Percentiles rank a stretch among this genome's conserved stretches.
Conservation (phyloP, 2,888 invertebrate genomes). For the Nemurella pictetii region DNA sequence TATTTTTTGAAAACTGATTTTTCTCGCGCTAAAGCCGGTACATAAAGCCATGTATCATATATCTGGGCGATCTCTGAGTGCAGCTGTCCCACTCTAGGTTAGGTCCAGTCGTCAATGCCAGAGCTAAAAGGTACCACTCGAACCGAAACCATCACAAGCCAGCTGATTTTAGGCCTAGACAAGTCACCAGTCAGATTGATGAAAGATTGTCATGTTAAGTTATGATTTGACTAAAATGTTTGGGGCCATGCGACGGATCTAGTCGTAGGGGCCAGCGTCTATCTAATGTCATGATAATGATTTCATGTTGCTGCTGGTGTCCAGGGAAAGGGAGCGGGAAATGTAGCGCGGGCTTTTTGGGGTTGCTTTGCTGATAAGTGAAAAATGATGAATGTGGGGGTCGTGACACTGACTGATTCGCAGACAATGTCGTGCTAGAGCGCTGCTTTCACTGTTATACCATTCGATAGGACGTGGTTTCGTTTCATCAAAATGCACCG, state of each 20-base stretch:
- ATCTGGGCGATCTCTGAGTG: too few relatives aligned
- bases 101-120: background rate
- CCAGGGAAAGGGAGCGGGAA: background rate
- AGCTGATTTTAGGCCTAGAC: background rate
- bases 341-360: background rate
- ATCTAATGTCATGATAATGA: background rate
- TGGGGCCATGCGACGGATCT: background rate
- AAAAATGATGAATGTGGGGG: background rate
- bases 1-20: constrained; percentile 19
- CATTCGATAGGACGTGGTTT: background rate
- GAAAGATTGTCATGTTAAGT: constrained; percentile 5
- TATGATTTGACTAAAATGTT: background rate
- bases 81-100: too few relatives aligned
- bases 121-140: background rate
- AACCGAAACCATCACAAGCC: background rate
- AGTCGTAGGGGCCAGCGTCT: background rate
- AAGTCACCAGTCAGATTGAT: background rate
- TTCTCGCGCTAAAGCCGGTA: background rate
- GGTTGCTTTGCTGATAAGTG: background rate
- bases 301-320: background rate
- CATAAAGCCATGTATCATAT: too few relatives aligned
- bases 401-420: constrained; percentile 23
- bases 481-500: background rate
- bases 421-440: background rate
- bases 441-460: background rate